Evolutionary conservation across 2,113 vertebrate genomes (phyloP).

Genomic region (Ctenomys sociabilis): DNA sequence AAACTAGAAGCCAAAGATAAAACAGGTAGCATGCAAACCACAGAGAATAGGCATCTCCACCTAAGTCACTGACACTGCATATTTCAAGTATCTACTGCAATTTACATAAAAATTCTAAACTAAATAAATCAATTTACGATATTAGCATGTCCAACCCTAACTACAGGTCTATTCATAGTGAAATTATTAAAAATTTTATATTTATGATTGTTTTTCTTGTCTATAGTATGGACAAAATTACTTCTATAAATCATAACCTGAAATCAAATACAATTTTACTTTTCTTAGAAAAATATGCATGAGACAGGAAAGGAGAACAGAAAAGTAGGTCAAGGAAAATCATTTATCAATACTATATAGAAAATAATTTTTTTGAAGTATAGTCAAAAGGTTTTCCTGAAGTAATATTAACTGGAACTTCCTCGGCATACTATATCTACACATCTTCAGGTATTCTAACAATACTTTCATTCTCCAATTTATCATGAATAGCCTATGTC

Average conservation of each 20-base stretch:
- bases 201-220: neutral
- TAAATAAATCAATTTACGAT: neutral
- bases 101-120: neutral
- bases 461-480: constrained; percentile 11
- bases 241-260: neutral
- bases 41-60: neutral
- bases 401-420: constrained; percentile 1
- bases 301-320: neutral
- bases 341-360: neutral
- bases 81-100: neutral
- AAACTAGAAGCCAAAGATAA: neutral
- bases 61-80: neutral
- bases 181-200: constrained; percentile 3
- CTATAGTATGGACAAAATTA: neutral
- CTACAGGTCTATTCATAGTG: neutral
- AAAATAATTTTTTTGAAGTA: neutral
- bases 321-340: neutral
- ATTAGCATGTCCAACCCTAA: neutral
- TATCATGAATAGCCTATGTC: neutral
- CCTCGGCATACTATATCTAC: neutral
- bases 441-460: neutral
- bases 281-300: neutral
- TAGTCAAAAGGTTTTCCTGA: neutral
- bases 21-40: neutral
- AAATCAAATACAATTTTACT: constrained; percentile 39